A percentile compares a stretch with the other conserved stretches of the same genome.
phyloP scores from a whole-genome alignment of 30 jellyfish, hydroid and myxozoan genomes.

The Chrysaora quinquecirrha region DNA sequence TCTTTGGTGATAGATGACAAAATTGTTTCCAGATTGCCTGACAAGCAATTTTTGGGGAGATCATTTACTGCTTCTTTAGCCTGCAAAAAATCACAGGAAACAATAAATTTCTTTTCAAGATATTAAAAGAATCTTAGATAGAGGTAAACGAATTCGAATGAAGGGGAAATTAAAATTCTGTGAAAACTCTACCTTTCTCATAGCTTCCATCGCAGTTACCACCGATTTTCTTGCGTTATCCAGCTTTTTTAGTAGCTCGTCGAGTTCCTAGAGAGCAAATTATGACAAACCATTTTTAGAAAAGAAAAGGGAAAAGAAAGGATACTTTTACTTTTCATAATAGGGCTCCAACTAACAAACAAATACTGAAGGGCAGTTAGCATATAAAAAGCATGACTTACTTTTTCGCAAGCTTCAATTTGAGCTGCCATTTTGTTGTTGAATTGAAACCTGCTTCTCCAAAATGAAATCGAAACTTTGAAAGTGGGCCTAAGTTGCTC shows the following conservation, averaged over 20 bases:
- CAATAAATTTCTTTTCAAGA: too few relatives aligned
- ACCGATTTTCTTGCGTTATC: slow-evolving; percentile 26
- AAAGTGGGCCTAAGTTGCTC: too few relatives aligned
- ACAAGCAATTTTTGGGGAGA: slow-evolving; percentile 11
- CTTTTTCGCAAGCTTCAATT: slow-evolving; percentile 46
- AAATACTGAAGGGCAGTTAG: too few relatives aligned
- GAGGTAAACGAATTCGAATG: too few relatives aligned
- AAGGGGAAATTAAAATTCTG: too few relatives aligned
- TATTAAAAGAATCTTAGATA: too few relatives aligned
- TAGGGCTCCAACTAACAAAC: too few relatives aligned
- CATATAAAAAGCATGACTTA: too few relatives aligned
- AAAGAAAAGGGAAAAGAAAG: too few relatives aligned
- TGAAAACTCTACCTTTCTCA: slow-evolving; percentile 48
- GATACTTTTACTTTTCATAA: too few relatives aligned
- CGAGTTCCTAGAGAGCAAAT: slow-evolving; percentile 28
- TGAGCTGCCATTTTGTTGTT: neutral
- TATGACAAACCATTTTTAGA: too few relatives aligned
- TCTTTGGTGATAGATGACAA: neutral
- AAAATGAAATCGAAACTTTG: too few relatives aligned
- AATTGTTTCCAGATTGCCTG: neutral
- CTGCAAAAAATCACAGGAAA: slow-evolving; percentile 14
- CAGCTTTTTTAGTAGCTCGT: slow-evolving; percentile 6
- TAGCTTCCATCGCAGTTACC: slow-evolving; percentile 38
- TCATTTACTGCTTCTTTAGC: slow-evolving; percentile 31
- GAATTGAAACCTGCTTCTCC: neutral